phyloP scores from a whole-genome alignment of 2,797 vertebrate genomes.

The Podarcis siculus region DNA sequence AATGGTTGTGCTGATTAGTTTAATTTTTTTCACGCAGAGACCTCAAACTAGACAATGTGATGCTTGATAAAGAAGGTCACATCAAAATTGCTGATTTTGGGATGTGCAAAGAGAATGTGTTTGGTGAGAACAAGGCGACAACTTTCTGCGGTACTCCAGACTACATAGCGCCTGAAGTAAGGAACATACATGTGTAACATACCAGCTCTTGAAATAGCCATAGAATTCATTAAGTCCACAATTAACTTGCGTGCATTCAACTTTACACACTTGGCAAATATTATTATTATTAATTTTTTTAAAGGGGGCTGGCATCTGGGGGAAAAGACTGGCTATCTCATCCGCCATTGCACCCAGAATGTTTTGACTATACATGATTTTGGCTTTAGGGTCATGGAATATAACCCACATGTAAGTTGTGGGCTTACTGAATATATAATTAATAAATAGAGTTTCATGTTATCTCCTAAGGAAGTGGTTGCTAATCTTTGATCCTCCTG shows the following conservation, averaged over 20 bases:
- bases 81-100: slow-evolving; percentile 98
- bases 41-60: slow-evolving; percentile 96
- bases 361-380: too few species aligned
- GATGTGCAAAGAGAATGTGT: slow-evolving; percentile 95
- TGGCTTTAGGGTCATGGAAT: too few species aligned
- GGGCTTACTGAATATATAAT: too few species aligned
- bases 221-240: not conserved
- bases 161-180: slow-evolving; percentile 96
- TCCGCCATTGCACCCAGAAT: too few species aligned
- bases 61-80: slow-evolving; percentile 93
- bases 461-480: not conserved
- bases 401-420: too few species aligned
- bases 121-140: slow-evolving; percentile 85
- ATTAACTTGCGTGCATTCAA: not conserved
- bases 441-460: not conserved
- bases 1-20: not conserved
- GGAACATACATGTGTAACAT: slow-evolving; percentile 13
- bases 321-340: too few species aligned
- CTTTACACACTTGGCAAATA: too few species aligned
- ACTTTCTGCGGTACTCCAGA: slow-evolving; percentile 98
- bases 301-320: too few species aligned
- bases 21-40: slow-evolving; percentile 79
- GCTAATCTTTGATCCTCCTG: too few species aligned
- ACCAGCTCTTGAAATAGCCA: not conserved
- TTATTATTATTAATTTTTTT: too few species aligned